Evolutionary conservation across 2,797 vertebrate genomes (phyloP).

Genomic region (Fundulus diaphanus): DNA sequence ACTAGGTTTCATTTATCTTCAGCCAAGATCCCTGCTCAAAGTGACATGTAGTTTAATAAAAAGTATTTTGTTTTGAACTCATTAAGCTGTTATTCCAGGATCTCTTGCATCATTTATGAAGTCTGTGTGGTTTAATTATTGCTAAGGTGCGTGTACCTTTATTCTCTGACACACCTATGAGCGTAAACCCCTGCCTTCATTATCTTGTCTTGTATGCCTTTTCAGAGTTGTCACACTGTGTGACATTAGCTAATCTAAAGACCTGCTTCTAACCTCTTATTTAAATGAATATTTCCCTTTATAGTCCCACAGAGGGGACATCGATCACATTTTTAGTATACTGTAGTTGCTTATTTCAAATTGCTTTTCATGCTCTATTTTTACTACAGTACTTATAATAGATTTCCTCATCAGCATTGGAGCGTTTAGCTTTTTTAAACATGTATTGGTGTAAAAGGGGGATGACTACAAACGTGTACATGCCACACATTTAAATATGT

Average conservation of each 20-base stretch:
- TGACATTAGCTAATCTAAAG: constrained; percentile 61
- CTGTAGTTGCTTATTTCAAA: background rate
- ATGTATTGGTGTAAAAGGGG: background rate
- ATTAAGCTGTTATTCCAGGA: background rate
- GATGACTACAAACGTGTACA: background rate
- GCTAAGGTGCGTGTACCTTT: background rate
- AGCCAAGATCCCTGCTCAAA: background rate
- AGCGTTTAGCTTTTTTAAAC: background rate
- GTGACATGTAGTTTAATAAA: background rate
- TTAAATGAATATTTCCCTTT: too few species aligned
- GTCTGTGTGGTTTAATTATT: constrained; percentile 44
- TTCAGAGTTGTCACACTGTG: background rate
- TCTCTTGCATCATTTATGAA: background rate
- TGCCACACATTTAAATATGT: background rate
- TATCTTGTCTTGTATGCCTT: background rate
- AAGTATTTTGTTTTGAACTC: background rate
- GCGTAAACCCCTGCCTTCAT: background rate
- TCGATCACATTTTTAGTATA: too few species aligned
- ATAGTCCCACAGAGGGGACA: too few species aligned
- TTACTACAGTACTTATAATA: background rate
- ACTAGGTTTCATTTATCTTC: background rate
- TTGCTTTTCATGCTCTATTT: background rate
- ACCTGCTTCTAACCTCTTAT: constrained; percentile 60
- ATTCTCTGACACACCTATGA: background rate
- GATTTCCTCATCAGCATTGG: background rate